phyloP scores from a whole-genome alignment of 2,113 vertebrate genomes.

The Cebidichthys violaceus region DNA sequence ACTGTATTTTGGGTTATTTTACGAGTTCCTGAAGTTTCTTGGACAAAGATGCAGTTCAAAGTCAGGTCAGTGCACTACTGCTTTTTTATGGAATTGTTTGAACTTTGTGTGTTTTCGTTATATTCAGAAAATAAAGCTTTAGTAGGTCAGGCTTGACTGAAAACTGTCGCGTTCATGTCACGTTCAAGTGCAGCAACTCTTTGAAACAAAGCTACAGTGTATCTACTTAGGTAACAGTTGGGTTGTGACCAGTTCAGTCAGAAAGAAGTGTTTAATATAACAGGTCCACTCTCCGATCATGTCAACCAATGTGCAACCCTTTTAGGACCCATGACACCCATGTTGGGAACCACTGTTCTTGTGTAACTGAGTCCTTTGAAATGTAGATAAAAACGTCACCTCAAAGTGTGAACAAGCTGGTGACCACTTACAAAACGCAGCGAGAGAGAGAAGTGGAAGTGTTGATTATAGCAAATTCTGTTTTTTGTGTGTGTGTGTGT shows the following conservation, averaged over 20 bases:
- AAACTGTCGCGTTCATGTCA: not conserved
- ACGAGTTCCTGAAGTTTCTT: not conserved
- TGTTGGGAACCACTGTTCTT: not conserved
- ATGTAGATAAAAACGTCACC: not conserved
- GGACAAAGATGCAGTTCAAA: not conserved
- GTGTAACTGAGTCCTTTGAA: slow-evolving; percentile 13
- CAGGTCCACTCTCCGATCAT: not conserved
- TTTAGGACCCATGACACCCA: not conserved
- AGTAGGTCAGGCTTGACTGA: not conserved
- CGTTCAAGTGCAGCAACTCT: not conserved
- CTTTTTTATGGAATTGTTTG: not conserved
- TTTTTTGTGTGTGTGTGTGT: slow-evolving; percentile 6
- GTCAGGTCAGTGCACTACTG: not conserved
- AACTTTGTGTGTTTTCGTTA: not conserved
- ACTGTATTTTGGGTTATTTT: not conserved
- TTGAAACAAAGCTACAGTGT: not conserved
- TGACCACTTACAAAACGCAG: not conserved
- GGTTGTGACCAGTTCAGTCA: not conserved
- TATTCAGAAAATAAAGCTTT: not conserved
- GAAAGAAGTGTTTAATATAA: not conserved
- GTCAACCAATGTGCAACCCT: not conserved
- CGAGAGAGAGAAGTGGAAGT: slow-evolving; percentile 27
- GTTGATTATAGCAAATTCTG: slow-evolving; percentile 20
- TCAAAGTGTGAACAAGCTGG: not conserved
- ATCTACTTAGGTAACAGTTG: not conserved